Conservation (phyloP, 2,113 vertebrate genomes). For the Pseudolaguvia tuberculata region DNA sequence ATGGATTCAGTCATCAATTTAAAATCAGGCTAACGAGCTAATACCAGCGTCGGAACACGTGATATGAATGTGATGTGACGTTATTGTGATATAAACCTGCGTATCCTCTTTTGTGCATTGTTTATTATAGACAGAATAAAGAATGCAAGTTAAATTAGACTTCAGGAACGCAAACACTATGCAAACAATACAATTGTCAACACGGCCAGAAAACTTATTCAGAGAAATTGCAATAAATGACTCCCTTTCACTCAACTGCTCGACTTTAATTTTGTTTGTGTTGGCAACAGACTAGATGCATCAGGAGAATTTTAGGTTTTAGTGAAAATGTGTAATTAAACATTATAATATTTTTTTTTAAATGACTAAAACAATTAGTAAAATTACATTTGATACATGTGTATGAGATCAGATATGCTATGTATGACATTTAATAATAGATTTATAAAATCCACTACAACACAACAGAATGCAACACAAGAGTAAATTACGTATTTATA, state of each 20-base stretch:
- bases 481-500: neutral
- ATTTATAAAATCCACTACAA: neutral
- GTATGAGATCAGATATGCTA: neutral
- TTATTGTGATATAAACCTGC: constrained; percentile 45
- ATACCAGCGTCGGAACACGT: constrained; percentile 18
- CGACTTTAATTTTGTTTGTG: constrained; percentile 13
- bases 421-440: too few relatives aligned
- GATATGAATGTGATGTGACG: constrained; percentile 8
- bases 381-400: neutral
- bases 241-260: neutral
- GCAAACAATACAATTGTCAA: constrained; percentile 51
- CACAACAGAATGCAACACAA: too few relatives aligned
- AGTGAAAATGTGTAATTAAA: neutral
- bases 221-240: neutral
- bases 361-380: neutral
- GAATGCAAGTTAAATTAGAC: constrained; percentile 44
- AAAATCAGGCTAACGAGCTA: constrained; percentile 39
- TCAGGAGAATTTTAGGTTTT: constrained; percentile 21
- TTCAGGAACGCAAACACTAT: constrained; percentile 40
- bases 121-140: constrained; percentile 49
- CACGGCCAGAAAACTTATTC: constrained; percentile 18
- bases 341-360: neutral
- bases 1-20: constrained; percentile 45
- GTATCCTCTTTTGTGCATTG: constrained; percentile 17
- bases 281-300: constrained; percentile 14